Evolutionary conservation across 2,888 invertebrate genomes (phyloP), one percentile per base, ranked within the genome.

Genomic region (Drosophila fulvimacula): DNA sequence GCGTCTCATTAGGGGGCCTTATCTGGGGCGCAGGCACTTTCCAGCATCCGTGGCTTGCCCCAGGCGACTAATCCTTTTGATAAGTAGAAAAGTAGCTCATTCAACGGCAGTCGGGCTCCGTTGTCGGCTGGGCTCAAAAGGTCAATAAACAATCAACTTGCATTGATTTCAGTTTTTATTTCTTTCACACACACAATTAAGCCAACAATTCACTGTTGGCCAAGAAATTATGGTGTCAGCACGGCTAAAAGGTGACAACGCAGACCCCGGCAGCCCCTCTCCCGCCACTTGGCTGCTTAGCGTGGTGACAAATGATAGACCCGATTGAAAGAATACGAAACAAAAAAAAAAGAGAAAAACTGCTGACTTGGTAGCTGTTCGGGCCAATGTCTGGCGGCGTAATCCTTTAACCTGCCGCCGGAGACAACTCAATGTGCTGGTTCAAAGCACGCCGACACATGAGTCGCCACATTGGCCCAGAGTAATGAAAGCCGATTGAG

Each of bases 171-270:
- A 17, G 55, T 38, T 63, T 70, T 79, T 64, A 58, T 36, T 52
- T 53, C 68, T 71, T 79, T 62, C 60, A 75, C 51, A 38, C 21
- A 89, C 89, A 85, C 85, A 89, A 85, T 85, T 85, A 85, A 89
- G 88, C 79, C 81, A 77, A 76, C 87, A 83, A 76, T 83, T 79
- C 82, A 59, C 69, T 64, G 76, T 68, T 88, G 62, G 81, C 89
- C 88, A 75, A 78, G 80, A 89, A 87, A 89, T 84, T 84, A 71
- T 84, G 85, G 87, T 85, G 85, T 87, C 84, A 85, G 80, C 84
- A 72, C 82, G 81, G 69, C 53, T 32, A 34, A 66, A 66, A 83
- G 79, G 79, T 79, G 82, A 86, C 82, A 82, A 52, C 9, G 15
- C n/a, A 1, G 36, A 46, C 49, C 30, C 36, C 27, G 17, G 34